Conservation (phyloP, 2,888 invertebrate species). For the Leucania comma region DNA sequence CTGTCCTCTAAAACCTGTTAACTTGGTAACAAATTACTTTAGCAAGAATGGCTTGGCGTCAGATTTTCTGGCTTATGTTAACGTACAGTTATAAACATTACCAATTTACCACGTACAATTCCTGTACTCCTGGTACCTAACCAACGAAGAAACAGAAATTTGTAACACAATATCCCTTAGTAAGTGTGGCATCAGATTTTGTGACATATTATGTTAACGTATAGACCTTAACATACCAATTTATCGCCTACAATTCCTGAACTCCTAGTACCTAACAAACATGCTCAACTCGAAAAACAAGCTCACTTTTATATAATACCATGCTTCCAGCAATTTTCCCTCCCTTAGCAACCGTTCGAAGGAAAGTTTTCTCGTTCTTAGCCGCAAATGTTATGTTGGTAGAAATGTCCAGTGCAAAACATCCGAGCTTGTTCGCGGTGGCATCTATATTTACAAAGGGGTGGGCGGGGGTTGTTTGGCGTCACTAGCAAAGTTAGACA, state of each 20-base stretch:
- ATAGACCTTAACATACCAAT: no score
- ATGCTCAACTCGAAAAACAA: neutral
- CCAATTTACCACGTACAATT: conserved; percentile 40
- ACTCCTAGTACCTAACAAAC: neutral
- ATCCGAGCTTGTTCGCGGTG: conserved; percentile 47
- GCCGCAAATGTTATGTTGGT: conserved; percentile 34
- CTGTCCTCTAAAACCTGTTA: no score
- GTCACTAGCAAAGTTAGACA: neutral
- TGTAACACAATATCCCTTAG: no score
- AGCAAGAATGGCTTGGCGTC: no score
- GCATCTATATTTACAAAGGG: conserved; percentile 57
- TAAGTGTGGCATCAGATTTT: no score
- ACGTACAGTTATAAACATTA: neutral
- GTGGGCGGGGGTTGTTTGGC: conserved; percentile 51
- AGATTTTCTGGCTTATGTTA: no score
- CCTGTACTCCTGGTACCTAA: conserved; percentile 1
- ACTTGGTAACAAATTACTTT: no score
- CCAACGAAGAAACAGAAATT: no score
- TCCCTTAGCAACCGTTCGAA: neutral
- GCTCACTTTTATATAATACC: neutral
- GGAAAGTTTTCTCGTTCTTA: conserved; percentile 2
- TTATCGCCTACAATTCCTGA: no score
- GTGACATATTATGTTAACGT: no score
- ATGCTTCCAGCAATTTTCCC: neutral
- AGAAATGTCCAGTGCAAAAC: conserved; percentile 38